Evolutionary conservation across 2,888 invertebrate species (phyloP).

Genomic region (Leucophenga maculata): DNA sequence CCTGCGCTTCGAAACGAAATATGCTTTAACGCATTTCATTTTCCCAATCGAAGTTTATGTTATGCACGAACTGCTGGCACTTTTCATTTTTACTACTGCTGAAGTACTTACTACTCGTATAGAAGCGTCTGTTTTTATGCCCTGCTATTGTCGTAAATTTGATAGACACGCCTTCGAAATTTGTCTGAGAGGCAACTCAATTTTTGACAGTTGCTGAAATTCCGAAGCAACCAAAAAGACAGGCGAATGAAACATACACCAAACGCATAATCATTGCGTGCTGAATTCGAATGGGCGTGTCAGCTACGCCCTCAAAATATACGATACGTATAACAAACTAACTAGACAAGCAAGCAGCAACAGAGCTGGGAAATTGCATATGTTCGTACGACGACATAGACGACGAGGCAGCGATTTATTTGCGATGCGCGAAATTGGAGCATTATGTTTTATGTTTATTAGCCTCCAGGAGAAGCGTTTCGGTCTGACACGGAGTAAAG

Average conservation of each 20-base stretch:
- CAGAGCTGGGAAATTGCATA: neutral
- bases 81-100: too few species aligned
- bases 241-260: neutral
- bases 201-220: conserved; percentile 23
- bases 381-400: neutral
- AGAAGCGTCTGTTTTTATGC: too few species aligned
- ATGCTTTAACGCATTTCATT: too few species aligned
- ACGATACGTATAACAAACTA: too few species aligned
- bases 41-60: too few species aligned
- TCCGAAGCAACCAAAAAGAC: neutral
- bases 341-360: neutral
- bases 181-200: conserved; percentile 15
- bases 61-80: too few species aligned
- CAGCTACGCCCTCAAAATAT: neutral
- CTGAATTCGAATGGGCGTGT: neutral
- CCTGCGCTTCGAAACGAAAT: too few species aligned
- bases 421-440: neutral
- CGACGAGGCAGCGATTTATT: neutral
- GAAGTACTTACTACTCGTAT: too few species aligned
- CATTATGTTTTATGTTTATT: conserved; percentile 6
- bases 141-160: conserved; percentile 15
- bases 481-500: neutral
- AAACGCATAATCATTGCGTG: neutral
- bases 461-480: neutral
- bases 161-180: conserved; percentile 23